Percentiles rank a stretch among this genome's conserved stretches.
Evolutionary conservation across 1,140 invertebrate genomes (phyloP).

Genomic region (Phthorimaea operculella): DNA sequence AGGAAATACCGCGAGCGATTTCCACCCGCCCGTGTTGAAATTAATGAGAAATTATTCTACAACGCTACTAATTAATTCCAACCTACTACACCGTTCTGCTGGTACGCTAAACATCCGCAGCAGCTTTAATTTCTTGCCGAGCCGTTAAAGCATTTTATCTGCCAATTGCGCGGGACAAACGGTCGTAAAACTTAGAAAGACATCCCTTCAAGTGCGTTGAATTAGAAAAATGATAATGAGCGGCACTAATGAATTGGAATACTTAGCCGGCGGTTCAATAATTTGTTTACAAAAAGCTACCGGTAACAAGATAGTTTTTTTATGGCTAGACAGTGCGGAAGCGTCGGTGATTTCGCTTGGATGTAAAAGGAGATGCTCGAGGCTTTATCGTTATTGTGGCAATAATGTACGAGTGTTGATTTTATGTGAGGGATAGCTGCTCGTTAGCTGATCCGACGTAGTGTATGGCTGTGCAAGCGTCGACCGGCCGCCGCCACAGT

Average conservation of each 20-base stretch:
- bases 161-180: slow-evolving; percentile 33
- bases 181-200: slow-evolving; percentile 37
- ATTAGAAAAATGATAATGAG: too few relatives aligned
- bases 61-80: slow-evolving; percentile 44
- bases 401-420: slow-evolving; percentile 1
- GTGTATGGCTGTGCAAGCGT: too few relatives aligned
- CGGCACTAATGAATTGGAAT: too few relatives aligned
- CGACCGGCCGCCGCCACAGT: too few relatives aligned
- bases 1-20: slow-evolving; percentile 33
- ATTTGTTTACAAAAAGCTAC: too few relatives aligned
- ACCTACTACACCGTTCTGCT: background rate
- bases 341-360: background rate
- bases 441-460: background rate
- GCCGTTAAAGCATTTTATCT: slow-evolving; percentile 44
- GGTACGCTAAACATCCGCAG: background rate
- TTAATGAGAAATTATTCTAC: slow-evolving; percentile 51
- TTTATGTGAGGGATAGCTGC: background rate
- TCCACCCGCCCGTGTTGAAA: slow-evolving; percentile 34
- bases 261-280: too few relatives aligned
- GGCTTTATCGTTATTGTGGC: background rate
- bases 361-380: background rate
- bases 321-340: background rate
- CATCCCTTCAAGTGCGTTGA: background rate
- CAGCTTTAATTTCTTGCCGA: background rate
- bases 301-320: too few relatives aligned